Base-by-base conservation (phyloP, 1,140 invertebrate genomes). In the Lepeophtheirus salmonis region DNA sequence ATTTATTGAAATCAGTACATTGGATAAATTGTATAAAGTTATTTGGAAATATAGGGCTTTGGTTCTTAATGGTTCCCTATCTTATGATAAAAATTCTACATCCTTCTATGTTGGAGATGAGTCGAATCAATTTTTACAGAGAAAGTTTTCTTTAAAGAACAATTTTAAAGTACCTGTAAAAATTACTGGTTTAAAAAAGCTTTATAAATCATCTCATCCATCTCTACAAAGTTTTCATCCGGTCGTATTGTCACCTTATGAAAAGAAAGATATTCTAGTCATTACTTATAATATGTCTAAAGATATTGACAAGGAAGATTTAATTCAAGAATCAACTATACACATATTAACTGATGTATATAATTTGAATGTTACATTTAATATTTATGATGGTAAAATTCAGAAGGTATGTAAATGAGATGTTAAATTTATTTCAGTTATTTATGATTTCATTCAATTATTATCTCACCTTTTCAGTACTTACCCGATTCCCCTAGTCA, bases 401-500 rank as follows among this genome's bases (percentile, higher is more conserved):
- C 6, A 10, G 30, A 41, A 6, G 30, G 30, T 41, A n/a, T 10
- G 30, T 41, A 10, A 10, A 6, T 41, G 6, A n/a, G n/a, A 41
- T 41, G n/a, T 41, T 41, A 41, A n/a, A 41, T 10, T 41, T 41
- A 10, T 6, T 41, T 41, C 30, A 41, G 30, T n/a, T 41, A 41
- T 41, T 41, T 41, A 41, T 41, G n/a, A 10, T 10, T 41, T 41
- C 30, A 52, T 20, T 16, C 6, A 52, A 52, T 20, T 52, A 52
- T 52, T 24, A 18, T 21, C 21, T 55, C 21, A 16, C 12, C 66
- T 64, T 53, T 55, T 49, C 18, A 53, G 50, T 53, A 21, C 23
- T 3, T 49, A 72, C 56, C 72, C 72, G 60, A 69, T 73, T 68
- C 67, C 72, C 57, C 70, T 69, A 52, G 72, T 80, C 67, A 77